Percentiles rank a stretch among this genome's conserved stretches.
These are phyloP conservation scores for Neodiprion fabricii DNA, from an alignment of 1,140 invertebrate genomes.

Conservation along the genomic window DNA sequence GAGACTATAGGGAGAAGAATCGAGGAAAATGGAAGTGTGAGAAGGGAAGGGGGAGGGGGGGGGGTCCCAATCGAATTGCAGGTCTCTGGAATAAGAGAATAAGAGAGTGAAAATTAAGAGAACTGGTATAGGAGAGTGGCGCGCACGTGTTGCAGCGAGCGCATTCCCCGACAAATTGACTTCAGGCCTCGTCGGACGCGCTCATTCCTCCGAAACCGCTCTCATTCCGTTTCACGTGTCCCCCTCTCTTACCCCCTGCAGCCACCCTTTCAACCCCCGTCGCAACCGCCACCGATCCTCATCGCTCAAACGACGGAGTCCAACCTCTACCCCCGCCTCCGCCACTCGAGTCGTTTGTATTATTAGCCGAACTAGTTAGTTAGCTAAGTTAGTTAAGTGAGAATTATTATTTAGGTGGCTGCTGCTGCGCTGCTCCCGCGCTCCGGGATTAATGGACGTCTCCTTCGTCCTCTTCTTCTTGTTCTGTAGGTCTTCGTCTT, in stretches of 20 bases:
- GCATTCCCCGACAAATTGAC: constrained; percentile 63
- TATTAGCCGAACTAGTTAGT: constrained; percentile 59
- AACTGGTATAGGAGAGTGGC: constrained; percentile 26
- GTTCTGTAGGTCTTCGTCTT: constrained; percentile 8
- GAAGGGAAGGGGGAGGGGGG: constrained; percentile 19
- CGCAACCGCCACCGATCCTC: constrained; percentile 24
- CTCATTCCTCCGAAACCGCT: constrained; percentile 21
- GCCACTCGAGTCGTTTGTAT: constrained; percentile 50
- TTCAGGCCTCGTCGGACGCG: constrained; percentile 51
- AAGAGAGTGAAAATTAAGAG: constrained; percentile 17
- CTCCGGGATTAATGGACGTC: background rate
- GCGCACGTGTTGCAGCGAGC: constrained; percentile 54
- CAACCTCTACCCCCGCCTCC: constrained; percentile 27
- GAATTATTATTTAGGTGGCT: constrained; percentile 60
- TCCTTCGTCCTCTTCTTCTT: background rate
- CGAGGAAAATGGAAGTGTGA: constrained; percentile 5
- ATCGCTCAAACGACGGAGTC: constrained; percentile 17
- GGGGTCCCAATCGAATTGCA: background rate
- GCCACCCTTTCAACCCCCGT: constrained; percentile 12
- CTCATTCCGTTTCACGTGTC: constrained; percentile 9
- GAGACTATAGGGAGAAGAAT: background rate
- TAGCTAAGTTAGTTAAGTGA: constrained; percentile 61
- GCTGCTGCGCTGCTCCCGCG: constrained; percentile 20
- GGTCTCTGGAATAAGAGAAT: constrained; percentile 7
- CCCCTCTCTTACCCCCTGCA: constrained; percentile 6